Percentiles rank a stretch among this genome's conserved stretches.
phyloP scores from a whole-genome alignment of 2,797 vertebrate species.

The Glyptemys insculpta region DNA sequence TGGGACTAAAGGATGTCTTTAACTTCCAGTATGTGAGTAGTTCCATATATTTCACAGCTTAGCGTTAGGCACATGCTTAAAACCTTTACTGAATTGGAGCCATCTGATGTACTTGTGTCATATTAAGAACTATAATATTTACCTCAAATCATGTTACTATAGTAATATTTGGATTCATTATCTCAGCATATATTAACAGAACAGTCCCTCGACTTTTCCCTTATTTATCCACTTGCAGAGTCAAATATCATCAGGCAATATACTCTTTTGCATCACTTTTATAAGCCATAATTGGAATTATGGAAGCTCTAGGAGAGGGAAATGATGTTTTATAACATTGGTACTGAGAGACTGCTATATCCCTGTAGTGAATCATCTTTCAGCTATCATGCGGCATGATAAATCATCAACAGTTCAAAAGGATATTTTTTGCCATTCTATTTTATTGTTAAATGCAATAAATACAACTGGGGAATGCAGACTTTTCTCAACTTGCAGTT shows the following conservation, averaged over 20 bases:
- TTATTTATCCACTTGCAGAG: background rate
- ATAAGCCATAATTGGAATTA: background rate
- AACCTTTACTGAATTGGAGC: background rate
- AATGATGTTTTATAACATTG: background rate
- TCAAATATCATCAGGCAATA: background rate
- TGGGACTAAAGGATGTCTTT: rapidly evolving
- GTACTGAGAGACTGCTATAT: background rate
- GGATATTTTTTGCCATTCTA: conserved; percentile 8
- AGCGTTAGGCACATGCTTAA: background rate
- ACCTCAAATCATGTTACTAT: background rate
- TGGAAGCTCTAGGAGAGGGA: background rate
- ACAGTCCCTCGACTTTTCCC: background rate
- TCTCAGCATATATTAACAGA: background rate
- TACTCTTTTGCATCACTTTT: background rate
- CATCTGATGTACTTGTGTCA: background rate
- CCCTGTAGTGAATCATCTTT: background rate
- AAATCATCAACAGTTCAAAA: conserved; percentile 34
- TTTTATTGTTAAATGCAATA: background rate
- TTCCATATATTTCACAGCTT: background rate
- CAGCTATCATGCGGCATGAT: background rate
- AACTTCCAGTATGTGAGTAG: rapidly evolving
- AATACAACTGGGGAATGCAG: conserved; percentile 8
- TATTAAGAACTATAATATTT: background rate
- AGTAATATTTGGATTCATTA: background rate
- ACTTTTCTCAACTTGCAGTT: background rate